Base-by-base conservation (phyloP, 1,140 invertebrate species). In the Aplysia californica region DNA sequence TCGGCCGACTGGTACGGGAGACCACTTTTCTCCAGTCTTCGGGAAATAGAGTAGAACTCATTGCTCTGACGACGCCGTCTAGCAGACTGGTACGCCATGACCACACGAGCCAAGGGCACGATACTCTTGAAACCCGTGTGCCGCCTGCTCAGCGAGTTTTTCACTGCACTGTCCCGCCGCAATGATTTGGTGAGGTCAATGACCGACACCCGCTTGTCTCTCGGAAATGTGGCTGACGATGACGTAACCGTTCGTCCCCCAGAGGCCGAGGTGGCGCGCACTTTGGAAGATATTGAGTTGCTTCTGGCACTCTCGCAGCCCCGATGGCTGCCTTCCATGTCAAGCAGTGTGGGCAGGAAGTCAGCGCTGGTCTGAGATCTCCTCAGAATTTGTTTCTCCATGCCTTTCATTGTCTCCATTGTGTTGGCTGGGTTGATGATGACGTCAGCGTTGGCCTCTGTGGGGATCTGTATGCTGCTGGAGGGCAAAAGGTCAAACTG, bases 331-430 rank as follows among this genome's bases (percentile, higher is more conserved):
- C n/a, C n/a, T n/a, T n/a, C n/a, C n/a, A n/a, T n/a, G n/a, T n/a
- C n/a, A n/a, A n/a, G n/a, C n/a, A n/a, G n/a, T n/a, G n/a, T 29
- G 29, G 58, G 58, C 10, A 50, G n/a, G 10, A 61, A 26, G 58
- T 61, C 58, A 31, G 26, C 10, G 29, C 20, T 23, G 58, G 58
- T 61, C 58, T 61, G 58, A 26, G 10, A 18, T 10, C 58, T 10
- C 29, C 29, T 61, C 15, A 61, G 29, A 61, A 61, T 61, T 61
- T 61, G 10, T 31, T 29, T 61, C 58, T 61, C 58, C 58, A 61
- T 61, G 20, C 29, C 6, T 29, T 61, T 61, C 18, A 61, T 29
- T 23, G 10, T 61, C 29, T 61, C 58, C 3, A 58, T 41, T 15
- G 2, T 58, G 29, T 20, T 20, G 31, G n/a, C 50, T 71, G 15